Percentiles rank a stretch among this genome's conserved stretches.
Evolutionary conservation across 2,797 vertebrate species (phyloP).

Genomic region (Australoheros facetus): DNA sequence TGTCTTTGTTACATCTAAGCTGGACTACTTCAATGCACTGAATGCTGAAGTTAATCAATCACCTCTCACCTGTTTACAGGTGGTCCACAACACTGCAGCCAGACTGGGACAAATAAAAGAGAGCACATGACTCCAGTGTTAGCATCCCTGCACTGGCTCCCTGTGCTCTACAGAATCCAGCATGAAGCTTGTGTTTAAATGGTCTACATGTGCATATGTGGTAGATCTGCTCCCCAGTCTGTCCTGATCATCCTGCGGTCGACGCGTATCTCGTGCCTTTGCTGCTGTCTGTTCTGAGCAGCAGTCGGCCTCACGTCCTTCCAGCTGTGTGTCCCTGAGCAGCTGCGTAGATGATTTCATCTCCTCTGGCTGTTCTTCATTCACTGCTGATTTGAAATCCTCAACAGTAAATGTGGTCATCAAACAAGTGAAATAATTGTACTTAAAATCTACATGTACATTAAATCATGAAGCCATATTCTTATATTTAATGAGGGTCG

Average conservation of each 20-base stretch:
- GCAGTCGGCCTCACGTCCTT: not conserved
- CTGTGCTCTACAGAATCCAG: too few relatives aligned
- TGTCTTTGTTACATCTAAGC: not conserved
- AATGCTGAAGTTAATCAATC: not conserved
- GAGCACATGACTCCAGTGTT: too few relatives aligned
- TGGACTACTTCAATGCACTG: not conserved
- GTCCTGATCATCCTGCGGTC: too few relatives aligned
- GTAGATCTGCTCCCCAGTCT: too few relatives aligned
- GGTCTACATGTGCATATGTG: too few relatives aligned
- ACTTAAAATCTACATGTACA: too few relatives aligned
- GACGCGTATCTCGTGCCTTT: too few relatives aligned
- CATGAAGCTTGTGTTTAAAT: too few relatives aligned
- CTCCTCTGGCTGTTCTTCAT: conserved; percentile 8
- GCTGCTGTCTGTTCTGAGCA: too few relatives aligned
- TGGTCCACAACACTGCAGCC: not conserved
- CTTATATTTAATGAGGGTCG: not conserved
- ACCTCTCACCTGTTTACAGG: not conserved
- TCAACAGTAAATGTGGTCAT: not conserved
- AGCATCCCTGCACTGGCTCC: too few relatives aligned
- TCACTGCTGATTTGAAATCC: not conserved
- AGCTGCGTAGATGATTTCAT: conserved; percentile 41
- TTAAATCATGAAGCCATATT: accelerated
- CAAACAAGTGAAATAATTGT: too few relatives aligned
- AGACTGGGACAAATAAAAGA: not conserved
- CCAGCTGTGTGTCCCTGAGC: conserved; percentile 18